A percentile compares a stretch with the other conserved stretches of the same genome.
These are phyloP conservation scores for Stomorhina lunata DNA, from an alignment of 2,888 invertebrate species.

Conservation along the genomic window DNA sequence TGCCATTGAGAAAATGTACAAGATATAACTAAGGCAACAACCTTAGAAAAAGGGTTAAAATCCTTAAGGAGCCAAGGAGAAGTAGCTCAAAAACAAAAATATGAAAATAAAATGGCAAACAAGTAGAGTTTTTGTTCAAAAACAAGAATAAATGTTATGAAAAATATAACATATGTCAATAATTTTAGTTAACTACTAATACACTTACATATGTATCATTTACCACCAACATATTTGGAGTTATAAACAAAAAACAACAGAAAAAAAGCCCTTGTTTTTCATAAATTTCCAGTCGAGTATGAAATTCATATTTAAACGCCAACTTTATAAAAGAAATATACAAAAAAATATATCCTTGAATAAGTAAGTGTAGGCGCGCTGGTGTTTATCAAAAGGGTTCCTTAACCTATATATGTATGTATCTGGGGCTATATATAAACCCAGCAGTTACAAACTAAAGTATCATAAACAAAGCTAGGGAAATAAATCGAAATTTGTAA, in stretches of 20 bases:
- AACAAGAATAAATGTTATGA: not conserved
- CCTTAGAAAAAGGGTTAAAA: slow-evolving; percentile 38
- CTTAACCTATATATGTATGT: slow-evolving; percentile 16
- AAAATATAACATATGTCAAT: slow-evolving; percentile 50
- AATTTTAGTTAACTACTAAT: slow-evolving; percentile 21
- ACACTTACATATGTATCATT: not conserved
- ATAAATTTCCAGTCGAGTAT: not conserved
- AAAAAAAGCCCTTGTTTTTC: not conserved
- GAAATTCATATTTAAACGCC: slow-evolving; percentile 2
- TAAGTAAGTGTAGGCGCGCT: slow-evolving; percentile 43
- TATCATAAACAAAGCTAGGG: too few species aligned
- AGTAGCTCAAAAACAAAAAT: not conserved
- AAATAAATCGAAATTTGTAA: too few species aligned
- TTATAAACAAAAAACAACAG: not conserved
- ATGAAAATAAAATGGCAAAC: too few species aligned
- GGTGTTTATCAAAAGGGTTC: slow-evolving; percentile 37
- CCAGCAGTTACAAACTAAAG: too few species aligned
- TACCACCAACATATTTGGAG: not conserved
- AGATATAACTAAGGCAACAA: not conserved
- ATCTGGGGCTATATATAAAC: not conserved
- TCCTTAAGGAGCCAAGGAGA: slow-evolving; percentile 18
- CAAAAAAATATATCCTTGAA: not conserved
- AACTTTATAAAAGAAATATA: not conserved
- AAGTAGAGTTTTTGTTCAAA: too few species aligned
- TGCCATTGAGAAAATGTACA: not conserved